Conservation (phyloP, 2,888 invertebrate species). For the Drosophila percnosoma region DNA sequence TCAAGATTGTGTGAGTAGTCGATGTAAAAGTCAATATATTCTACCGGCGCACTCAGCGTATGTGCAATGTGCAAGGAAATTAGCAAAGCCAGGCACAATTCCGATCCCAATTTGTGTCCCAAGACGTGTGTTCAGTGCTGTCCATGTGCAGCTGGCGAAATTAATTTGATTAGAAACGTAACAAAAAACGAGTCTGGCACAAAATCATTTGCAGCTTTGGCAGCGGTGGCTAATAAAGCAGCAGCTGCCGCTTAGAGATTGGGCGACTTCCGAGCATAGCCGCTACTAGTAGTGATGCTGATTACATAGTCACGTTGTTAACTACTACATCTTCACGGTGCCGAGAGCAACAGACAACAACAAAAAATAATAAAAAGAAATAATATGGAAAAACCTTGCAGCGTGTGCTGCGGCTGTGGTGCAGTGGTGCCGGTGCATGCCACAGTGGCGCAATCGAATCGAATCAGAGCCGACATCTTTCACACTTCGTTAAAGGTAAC, state of each 20-base stretch:
- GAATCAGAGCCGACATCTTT: conserved; percentile 78
- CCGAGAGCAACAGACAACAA: conserved; percentile 31
- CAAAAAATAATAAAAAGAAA: not conserved
- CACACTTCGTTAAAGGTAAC: conserved; percentile 78
- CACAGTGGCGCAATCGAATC: conserved; percentile 74
- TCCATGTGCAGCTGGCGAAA: conserved; percentile 65
- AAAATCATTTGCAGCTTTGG: conserved; percentile 60
- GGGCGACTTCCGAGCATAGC: conserved; percentile 67
- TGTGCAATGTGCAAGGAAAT: conserved; percentile 59
- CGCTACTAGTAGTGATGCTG: conserved; percentile 46
- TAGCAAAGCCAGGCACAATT: conserved; percentile 36
- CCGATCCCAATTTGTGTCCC: conserved; percentile 38
- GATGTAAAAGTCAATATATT: conserved; percentile 78
- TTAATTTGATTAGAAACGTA: conserved; percentile 71
- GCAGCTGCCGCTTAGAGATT: conserved; percentile 33
- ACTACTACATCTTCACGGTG: conserved; percentile 80
- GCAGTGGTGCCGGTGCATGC: conserved; percentile 54
- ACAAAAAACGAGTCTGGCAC: conserved; percentile 39
- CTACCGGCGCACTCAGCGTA: conserved; percentile 64
- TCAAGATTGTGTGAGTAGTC: conserved; percentile 82
- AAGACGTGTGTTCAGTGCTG: conserved; percentile 45
- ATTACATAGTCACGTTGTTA: conserved; percentile 81
- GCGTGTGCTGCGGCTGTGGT: conserved; percentile 56
- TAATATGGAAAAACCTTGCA: conserved; percentile 54
- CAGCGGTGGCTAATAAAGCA: conserved; percentile 32